Evolutionary conservation across 2,888 invertebrate species (phyloP), one percentile per base, ranked within the genome.

Genomic region (Machimus rusticus): DNA sequence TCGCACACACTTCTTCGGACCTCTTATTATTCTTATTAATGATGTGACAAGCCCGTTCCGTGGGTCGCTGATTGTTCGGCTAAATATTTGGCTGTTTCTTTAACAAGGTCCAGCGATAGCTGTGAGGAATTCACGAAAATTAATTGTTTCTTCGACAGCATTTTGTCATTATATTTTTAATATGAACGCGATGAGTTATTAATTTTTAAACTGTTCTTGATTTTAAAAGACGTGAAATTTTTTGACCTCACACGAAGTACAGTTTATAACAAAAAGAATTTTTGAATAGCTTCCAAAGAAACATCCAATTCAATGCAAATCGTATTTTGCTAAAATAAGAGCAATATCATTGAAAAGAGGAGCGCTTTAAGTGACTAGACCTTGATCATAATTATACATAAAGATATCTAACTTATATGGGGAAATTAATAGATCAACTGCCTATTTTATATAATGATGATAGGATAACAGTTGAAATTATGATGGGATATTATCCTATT

Each of bases 21-120:
- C 74, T 78, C 57, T 85, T 77, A 88, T 88, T 87, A 87, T 51
- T 78, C 57, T 85, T 77, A 88, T 88, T 87, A 87, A 88, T 88
- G 88, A 87, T 86, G 88, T 87, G 87, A 51, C 51, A 76, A 86
- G 23, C 86, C 66, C 39, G 66, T 66, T 84, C 66, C 39, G 57
- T 16, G 43, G 66, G 66, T 66, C 66, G 66, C 66, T 66, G 66
- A 66, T 66, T 66, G 66, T 66, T 66, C 66, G 66, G 23, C 66
- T 66, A 66, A 66, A 66, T 66, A 51, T 66, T 66, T 66, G 66
- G 66, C 66, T 19, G 66, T 66, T 19, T 66, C 66, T 28, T 28
- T 28, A 66, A 28, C 66, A 66, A 66, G 66, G 66, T 4, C 66
- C 28, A 6, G 57, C 66, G 23, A 66, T 66, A 28, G 66, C 23